phyloP scores from a whole-genome alignment of 2,797 vertebrate species.

The Liasis olivaceus region DNA sequence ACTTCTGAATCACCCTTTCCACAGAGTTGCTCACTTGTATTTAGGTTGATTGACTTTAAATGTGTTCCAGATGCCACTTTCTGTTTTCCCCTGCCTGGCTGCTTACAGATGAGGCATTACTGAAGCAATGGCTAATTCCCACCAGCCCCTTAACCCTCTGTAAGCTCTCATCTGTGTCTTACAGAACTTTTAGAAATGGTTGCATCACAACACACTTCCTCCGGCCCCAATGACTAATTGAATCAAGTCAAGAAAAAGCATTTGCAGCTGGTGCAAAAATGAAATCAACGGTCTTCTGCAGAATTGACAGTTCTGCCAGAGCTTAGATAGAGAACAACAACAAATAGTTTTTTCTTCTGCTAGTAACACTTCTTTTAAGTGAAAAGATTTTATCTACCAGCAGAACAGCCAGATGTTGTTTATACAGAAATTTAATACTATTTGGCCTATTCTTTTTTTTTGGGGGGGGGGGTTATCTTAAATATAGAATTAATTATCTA shows the following conservation, averaged over 20 bases:
- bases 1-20: constrained; percentile 15
- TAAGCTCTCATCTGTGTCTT: constrained; percentile 16
- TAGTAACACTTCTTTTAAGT: neutral
- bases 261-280: constrained; percentile 10
- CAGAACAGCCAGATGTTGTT: neutral
- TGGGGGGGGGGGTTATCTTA: neutral
- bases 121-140: constrained; percentile 5
- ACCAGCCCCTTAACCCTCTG: neutral
- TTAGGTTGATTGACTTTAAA: constrained; percentile 32
- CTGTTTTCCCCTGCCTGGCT: neutral
- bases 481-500: constrained; percentile 2
- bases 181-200: constrained; percentile 7
- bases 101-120: constrained; percentile 8
- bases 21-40: neutral
- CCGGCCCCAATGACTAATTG: neutral
- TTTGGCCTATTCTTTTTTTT: neutral
- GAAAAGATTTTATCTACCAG: neutral
- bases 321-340: neutral
- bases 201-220: neutral
- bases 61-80: neutral
- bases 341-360: neutral
- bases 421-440: neutral
- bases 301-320: neutral
- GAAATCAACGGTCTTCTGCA: neutral
- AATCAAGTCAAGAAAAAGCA: constrained; percentile 10